Evolutionary conservation across 2,797 vertebrate genomes (phyloP), one percentile per base, ranked within the genome.

Genomic region (Macroramphosus scolopax): DNA sequence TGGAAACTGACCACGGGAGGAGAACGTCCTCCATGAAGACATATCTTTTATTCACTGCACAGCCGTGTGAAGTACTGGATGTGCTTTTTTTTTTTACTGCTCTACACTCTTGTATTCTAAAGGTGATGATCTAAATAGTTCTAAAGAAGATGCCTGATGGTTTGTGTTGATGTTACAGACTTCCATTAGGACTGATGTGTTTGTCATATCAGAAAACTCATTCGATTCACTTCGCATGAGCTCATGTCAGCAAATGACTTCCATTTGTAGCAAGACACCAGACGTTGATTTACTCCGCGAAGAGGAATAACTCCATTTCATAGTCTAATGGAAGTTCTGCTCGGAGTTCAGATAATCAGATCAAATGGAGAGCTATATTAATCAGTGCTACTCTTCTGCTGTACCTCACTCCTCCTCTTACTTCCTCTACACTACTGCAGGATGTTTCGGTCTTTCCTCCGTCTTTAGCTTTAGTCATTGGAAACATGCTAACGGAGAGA

Each of bases 401-500:
- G 9, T 46, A 17, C 18, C 34, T 44, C 38, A 20, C 43, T 37
- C 25, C 16, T 17, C 18, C 34, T 40, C 40, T 65, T 32, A 53
- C 42, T 9, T 62, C 39, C 7, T 34, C 47, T 58, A 47, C 52
- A 51, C 22, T 59, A 68, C 22, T 45, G 25, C 41, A 32, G 39
- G 46, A 63, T 34, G 33, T 43, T 14, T 34, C n/a, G n/a, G 38
- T 31, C 65, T 46, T 51, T 54, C 39, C 38, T 29, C 18, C 29
- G 53, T 46, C 26, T 69, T 64, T 24, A 32, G 57, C 49, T 57
- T 25, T 1, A 30, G 28, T 50, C 50, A 62, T 82, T 73, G 72
- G 68, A 55, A 77, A 69, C 70, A 74, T 69, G 71, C 70, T 80
- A 87, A 74, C 69, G 68, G 48, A 66, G 55, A 69, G 59, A 77